Percentiles rank a stretch among this genome's conserved stretches.
phyloP scores from a whole-genome alignment of 2,113 vertebrate genomes.

The Hemichromis elongatus region DNA sequence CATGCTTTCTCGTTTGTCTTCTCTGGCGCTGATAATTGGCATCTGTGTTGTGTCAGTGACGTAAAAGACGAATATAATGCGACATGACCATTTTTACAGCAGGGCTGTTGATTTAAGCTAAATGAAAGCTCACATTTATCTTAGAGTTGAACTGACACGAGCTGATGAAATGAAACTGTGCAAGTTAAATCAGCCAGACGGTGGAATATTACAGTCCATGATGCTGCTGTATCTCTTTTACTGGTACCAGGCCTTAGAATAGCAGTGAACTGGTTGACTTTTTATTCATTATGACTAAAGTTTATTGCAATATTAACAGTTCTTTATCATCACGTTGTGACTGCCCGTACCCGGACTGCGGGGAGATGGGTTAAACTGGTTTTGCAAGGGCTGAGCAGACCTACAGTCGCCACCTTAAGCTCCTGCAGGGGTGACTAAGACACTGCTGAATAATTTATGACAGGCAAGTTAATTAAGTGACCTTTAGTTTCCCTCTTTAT shows the following conservation, averaged over 20 bases:
- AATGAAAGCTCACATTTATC: neutral
- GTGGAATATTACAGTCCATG: neutral
- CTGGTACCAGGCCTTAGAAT: neutral
- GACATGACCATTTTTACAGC: too few species aligned
- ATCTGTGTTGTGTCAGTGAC: too few species aligned
- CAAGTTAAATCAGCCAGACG: neutral
- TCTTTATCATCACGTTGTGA: rapidly evolving
- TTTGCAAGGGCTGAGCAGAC: neutral
- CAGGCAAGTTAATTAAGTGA: neutral
- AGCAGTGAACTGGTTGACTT: neutral
- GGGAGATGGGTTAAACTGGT: neutral
- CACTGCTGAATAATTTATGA: neutral
- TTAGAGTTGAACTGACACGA: neutral
- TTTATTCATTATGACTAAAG: neutral
- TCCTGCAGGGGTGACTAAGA: neutral
- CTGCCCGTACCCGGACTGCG: neutral
- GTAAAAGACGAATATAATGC: too few species aligned
- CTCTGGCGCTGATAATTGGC: too few species aligned
- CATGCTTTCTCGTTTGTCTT: too few species aligned
- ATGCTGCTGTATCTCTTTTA: neutral
- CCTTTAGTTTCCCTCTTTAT: neutral
- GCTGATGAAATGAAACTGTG: neutral
- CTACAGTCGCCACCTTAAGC: neutral
- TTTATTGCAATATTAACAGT: neutral
- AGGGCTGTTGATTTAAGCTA: neutral